These are phyloP conservation scores for Dolichallabes microphthalmus DNA, from an alignment of 2,113 vertebrate genomes.

Conservation along the genomic window DNA sequence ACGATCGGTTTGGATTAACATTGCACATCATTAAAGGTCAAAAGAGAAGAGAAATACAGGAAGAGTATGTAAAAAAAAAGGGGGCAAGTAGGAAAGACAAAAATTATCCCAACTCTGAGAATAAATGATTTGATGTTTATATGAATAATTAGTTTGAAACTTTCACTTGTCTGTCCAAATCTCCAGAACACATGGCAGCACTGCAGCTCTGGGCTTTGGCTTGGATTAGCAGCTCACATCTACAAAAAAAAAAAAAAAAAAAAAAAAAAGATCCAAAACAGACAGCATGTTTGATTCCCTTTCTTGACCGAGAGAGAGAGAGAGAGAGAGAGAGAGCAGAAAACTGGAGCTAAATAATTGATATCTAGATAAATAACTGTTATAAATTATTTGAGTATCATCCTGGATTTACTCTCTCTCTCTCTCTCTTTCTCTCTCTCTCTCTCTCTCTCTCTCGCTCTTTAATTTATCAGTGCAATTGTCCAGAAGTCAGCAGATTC, in stretches of 20 bases:
- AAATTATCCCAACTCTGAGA: too few species aligned
- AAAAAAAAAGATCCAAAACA: background rate
- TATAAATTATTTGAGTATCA: background rate
- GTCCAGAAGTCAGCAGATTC: background rate
- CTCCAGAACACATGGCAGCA: background rate
- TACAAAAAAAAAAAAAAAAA: background rate
- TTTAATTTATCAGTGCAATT: background rate
- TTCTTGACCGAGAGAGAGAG: background rate
- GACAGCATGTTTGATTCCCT: background rate
- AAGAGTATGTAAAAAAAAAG: too few species aligned
- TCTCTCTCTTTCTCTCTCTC: background rate
- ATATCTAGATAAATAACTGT: background rate
- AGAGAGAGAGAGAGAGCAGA: background rate
- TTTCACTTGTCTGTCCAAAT: background rate
- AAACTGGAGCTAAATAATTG: background rate
- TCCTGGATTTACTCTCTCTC: background rate
- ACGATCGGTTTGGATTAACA: background rate
- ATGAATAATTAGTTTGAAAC: background rate
- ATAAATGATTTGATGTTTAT: background rate
- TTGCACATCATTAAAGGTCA: background rate
- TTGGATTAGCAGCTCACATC: background rate
- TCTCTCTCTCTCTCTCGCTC: background rate
- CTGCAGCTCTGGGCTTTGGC: background rate
- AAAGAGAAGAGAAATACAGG: background rate
- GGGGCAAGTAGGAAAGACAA: too few species aligned